Evolutionary conservation across 2,888 invertebrate species (phyloP), one percentile per base, ranked within the genome.

Genomic region (Poecilus cupreus): DNA sequence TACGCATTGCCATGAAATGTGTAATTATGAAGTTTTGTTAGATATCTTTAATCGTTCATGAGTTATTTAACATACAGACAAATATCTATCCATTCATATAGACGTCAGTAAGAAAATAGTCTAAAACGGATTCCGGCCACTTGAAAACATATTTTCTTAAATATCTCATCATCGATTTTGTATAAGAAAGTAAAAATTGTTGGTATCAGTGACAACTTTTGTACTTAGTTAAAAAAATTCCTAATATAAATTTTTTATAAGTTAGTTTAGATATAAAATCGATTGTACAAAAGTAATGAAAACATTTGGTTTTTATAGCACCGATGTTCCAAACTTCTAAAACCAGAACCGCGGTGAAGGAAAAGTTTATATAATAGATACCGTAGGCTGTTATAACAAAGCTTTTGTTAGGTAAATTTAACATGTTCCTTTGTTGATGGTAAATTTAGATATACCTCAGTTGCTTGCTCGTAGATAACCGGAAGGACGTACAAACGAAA

Each of bases 381-480:
- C 60, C 10, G 60, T 60, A 24, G 24, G 60, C 22, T 24, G 57
- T 11, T 22, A n/a, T 13, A 60, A 60, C 60, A 60, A 60, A 60
- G 13, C n/a, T 11, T 60, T 60, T 60, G 60, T 60, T 26, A n/a
- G n/a, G 22, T n/a, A 24, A 60, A 26, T 60, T 60, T 60, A 60
- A 60, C 60, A 60, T 60, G 60, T 26, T 26, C 60, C 60, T 24
- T 60, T 60, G 60, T 60, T 60, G n/a, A 24, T 22, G 11, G 26
- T 60, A 60, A 60, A 26, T 54, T 20, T 18, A 54, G 54, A 54
- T 13, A 10, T 46, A 54, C 18, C 18, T 11, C 54, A 22, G 10
- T 11, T 20, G 11, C 22, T 54, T 11, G 20, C 54, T 18, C 54
- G 3, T 54, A 54, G 54, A 54, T 54, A 54, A 54, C 20, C 8